Evolutionary conservation across 2,888 invertebrate genomes (phyloP).

Genomic region (Stenoptilia bipunctidactyla): DNA sequence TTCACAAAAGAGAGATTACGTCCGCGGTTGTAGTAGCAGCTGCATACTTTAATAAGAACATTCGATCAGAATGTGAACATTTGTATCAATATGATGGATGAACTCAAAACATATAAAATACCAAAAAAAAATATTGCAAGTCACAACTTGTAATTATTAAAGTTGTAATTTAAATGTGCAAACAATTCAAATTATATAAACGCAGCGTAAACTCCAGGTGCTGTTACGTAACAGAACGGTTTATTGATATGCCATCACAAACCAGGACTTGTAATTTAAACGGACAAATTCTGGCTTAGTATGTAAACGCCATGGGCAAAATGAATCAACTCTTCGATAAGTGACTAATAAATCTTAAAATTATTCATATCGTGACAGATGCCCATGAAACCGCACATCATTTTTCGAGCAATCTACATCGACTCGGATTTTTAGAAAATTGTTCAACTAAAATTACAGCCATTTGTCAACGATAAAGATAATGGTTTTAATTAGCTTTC

Average conservation of each 20-base stretch:
- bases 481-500: too few relatives aligned
- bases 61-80: too few relatives aligned
- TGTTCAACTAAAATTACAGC: too few relatives aligned
- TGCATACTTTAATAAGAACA: constrained; percentile 21
- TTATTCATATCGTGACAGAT: background rate
- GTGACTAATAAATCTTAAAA: constrained; percentile 29
- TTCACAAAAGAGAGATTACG: constrained; percentile 65
- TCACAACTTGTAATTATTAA: constrained; percentile 8
- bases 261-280: background rate
- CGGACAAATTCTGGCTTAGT: constrained; percentile 18
- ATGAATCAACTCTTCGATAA: constrained; percentile 34
- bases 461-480: too few relatives aligned
- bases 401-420: background rate
- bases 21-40: constrained; percentile 48
- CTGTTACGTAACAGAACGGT: background rate
- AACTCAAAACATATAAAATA: background rate
- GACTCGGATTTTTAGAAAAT: too few relatives aligned
- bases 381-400: background rate
- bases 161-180: too few relatives aligned
- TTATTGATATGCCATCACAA: background rate
- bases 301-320: constrained; percentile 31
- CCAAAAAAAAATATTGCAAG: constrained; percentile 18
- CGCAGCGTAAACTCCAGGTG: too few relatives aligned
- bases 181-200: too few relatives aligned
- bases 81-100: too few relatives aligned